These are phyloP conservation scores for Axis porcinus DNA, from an alignment of 2,113 vertebrate genomes.

Conservation along the genomic window DNA sequence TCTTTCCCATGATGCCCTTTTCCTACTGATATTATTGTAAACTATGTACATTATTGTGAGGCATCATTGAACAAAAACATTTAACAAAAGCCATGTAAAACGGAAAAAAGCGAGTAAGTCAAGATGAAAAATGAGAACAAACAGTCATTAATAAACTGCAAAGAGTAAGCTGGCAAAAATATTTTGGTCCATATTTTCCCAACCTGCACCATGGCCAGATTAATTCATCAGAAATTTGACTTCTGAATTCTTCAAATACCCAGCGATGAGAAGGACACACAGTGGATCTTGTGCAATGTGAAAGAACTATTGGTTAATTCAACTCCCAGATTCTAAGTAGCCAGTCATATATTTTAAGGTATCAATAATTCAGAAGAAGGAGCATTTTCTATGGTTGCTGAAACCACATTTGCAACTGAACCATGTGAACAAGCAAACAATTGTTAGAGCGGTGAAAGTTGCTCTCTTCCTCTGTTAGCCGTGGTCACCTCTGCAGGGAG, in stretches of 20 bases:
- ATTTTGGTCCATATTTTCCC: not conserved
- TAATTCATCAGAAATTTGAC: slow-evolving; percentile 9
- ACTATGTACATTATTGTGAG: not conserved
- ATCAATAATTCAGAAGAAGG: slow-evolving; percentile 56
- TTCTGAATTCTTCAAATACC: slow-evolving; percentile 59
- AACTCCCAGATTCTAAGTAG: slow-evolving; percentile 15
- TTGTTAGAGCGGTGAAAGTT: not conserved
- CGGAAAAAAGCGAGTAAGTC: not conserved
- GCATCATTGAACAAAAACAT: not conserved
- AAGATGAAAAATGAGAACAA: not conserved
- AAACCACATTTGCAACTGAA: not conserved
- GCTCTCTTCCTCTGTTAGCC: not conserved
- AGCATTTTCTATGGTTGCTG: not conserved
- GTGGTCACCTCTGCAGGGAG: not conserved
- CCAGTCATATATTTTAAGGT: not conserved
- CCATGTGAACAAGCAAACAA: not conserved
- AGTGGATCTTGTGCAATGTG: not conserved
- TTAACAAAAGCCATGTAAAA: not conserved
- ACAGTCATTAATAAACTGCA: not conserved
- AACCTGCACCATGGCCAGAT: not conserved
- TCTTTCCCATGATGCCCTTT: not conserved
- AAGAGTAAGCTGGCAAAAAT: not conserved
- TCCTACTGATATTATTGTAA: not conserved
- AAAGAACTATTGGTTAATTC: slow-evolving; percentile 46
- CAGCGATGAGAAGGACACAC: not conserved